Evolutionary conservation across 64 coral and sea anemone genomes (phyloP).

Genomic region (Anthopleura sola): DNA sequence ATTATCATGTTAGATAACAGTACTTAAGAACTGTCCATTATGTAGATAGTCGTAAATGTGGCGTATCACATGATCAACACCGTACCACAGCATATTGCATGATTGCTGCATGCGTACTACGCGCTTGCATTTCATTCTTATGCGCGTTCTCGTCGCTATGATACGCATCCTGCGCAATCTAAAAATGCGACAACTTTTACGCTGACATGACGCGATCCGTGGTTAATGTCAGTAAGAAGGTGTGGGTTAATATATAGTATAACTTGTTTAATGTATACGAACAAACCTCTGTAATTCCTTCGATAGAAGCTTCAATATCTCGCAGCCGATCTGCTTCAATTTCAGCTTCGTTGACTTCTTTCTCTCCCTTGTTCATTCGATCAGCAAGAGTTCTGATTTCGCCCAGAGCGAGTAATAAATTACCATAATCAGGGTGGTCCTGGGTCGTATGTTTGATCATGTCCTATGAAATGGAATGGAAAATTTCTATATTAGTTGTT

Average conservation of each 20-base stretch:
- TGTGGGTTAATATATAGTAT: not conserved
- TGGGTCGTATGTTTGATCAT: conserved; percentile 93
- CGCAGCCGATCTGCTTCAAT: conserved; percentile 87
- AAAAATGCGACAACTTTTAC: no score
- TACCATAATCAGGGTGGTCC: conserved; percentile 96
- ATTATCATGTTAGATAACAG: not conserved
- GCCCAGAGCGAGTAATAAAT: conserved; percentile 72
- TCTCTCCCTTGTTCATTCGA: conserved; percentile 95
- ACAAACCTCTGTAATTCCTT: conserved; percentile 91
- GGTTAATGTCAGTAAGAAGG: no score
- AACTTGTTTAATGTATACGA: not conserved
- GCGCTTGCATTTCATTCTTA: no score
- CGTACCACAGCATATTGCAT: no score
- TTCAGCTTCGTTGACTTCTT: conserved; percentile 89
- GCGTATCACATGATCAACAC: no score
- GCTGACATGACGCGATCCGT: no score
- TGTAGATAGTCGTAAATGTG: no score
- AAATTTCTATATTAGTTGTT: not conserved
- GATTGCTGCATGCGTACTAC: not conserved
- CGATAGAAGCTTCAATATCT: conserved; percentile 92
- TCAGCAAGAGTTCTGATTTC: conserved; percentile 95
- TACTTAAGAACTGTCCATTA: no score
- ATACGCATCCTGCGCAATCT: no score
- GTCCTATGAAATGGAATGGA: conserved; percentile 42
- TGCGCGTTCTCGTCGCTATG: no score